Evolutionary conservation across 2,888 invertebrate genomes (phyloP).

Genomic region (Dynastes maya): DNA sequence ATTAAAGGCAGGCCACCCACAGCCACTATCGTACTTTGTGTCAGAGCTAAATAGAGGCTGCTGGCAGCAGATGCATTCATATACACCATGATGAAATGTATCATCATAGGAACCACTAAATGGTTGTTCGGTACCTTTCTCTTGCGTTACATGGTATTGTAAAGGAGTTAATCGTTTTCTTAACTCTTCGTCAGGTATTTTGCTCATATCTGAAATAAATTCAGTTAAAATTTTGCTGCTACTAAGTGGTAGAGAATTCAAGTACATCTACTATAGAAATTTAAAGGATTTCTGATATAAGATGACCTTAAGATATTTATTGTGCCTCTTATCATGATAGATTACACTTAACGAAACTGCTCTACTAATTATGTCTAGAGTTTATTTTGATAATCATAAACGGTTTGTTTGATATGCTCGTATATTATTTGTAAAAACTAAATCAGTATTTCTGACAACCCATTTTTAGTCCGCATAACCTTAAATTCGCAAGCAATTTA

Average conservation of each 20-base stretch:
- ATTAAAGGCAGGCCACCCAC: slow-evolving; percentile 99
- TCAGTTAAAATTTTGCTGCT: not conserved
- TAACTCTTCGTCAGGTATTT: slow-evolving; percentile 80
- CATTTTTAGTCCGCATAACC: too few relatives aligned
- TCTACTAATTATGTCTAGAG: too few relatives aligned
- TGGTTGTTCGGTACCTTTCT: slow-evolving; percentile 94
- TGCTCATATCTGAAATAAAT: slow-evolving; percentile 24
- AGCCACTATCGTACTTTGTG: slow-evolving; percentile 96
- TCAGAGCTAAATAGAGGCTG: slow-evolving; percentile 94
- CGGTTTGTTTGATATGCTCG: too few relatives aligned
- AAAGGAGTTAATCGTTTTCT: slow-evolving; percentile 89
- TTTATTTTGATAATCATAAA: too few relatives aligned
- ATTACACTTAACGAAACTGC: slow-evolving; percentile 3
- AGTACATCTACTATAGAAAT: not conserved
- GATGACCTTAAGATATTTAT: slow-evolving; percentile 18
- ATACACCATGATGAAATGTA: slow-evolving; percentile 90
- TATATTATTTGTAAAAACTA: too few relatives aligned
- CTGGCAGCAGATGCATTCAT: slow-evolving; percentile 93
- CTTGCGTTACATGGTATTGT: slow-evolving; percentile 97
- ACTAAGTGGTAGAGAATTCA: not conserved
- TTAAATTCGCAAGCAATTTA: not conserved
- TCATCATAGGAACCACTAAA: slow-evolving; percentile 90
- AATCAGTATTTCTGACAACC: too few relatives aligned
- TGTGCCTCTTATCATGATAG: slow-evolving; percentile 24
- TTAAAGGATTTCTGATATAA: not conserved